Base-by-base conservation (phyloP, 2,888 invertebrate species). In the Ptilodon capucinus region DNA sequence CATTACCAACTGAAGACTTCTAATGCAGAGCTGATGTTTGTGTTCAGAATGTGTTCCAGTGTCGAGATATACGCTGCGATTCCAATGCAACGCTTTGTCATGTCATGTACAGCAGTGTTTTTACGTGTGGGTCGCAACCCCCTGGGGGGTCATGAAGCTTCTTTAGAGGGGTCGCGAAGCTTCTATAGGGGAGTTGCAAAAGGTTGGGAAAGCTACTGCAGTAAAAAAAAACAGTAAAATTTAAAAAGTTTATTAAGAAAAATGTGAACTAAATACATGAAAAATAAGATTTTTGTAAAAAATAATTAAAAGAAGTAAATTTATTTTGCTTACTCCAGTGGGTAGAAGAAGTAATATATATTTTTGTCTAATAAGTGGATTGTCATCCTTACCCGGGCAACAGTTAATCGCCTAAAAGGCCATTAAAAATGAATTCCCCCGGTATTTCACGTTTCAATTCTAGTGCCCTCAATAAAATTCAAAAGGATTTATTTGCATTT, bases 401-500 rank as follows among this genome's bases (percentile, higher is more conserved):
- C 39, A 23, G 39, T 23, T 39, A 39, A 39, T 39, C 39, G 21
- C 9, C 39, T 39, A 39, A 39, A 39, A 39, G 39, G 39, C 23
- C 39, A 39, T 39, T 39, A 23, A 39, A 39, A 39, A 39, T 23
- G 39, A 23, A 39, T 23, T 13, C 23, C 39, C 23, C 14, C 8
- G 3, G 13, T 39, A 39, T 23, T 39, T 39, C 8, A 23, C 21
- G 21, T 21, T 39, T 23, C 18, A 23, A 21, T 39, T 23, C 39
- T 18, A 2, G 8, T 7, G n/a, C 18, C 17, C 36, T 36, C 18
- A 18, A 18, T 18, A 18, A 18, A 14, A 36, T 18, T 11, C 36
- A 4, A 36, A 18, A 36, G 36, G 18, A 18, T 36, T 30, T 13
- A 13, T 30, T 30, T 3, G 13, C n/a, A n/a, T n/a, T n/a, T n/a